Evolutionary conservation across 2,888 invertebrate species (phyloP), one percentile per base, ranked within the genome.

Genomic region (Nemoura dubitans): DNA sequence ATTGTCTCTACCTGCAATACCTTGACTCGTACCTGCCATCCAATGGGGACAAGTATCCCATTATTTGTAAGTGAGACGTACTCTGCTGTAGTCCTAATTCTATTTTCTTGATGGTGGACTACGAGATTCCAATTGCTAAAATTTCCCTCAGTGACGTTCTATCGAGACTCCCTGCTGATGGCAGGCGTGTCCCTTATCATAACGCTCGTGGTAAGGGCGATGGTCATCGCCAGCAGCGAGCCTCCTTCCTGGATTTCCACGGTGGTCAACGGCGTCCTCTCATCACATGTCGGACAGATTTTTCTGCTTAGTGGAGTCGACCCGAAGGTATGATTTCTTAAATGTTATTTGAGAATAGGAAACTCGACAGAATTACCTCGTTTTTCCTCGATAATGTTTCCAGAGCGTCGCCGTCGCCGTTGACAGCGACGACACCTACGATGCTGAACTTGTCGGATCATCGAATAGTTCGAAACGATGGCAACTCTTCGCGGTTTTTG

Each of bases 1-100:
- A 95, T 89, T 93, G 94, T 87, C 90, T 93, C 29, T 94, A 93
- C 89, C 90, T 95, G 0, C 93, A 93, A 82, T 93, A 94, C 90
- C 91, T 95, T 25, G 93, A 93, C 25, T 94, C 93, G 91, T 91
- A 92, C 86, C 91, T 95, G 59, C 95, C 95, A 0, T 92, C 93
- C 87, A 93, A 94, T 89, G 94, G 95, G 86, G 91, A 92, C 0
- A 93, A 92, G 25, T 92, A 93, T 36, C 95, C 95, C 0, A 92
- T 94, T 86, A 92, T 95, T 89, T 88, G 94, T 94, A 91, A 91
- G 91, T 90, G 87, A 76, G 21, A n/a, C n/a, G n/a, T n/a, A n/a
- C n/a, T n/a, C n/a, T n/a, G n/a, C n/a, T n/a, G n/a, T n/a, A n/a
- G n/a, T n/a, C n/a, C n/a, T n/a, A n/a, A n/a, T n/a, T n/a, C n/a